Evolutionary conservation across 2,113 vertebrate genomes (phyloP).

Genomic region (Ailurus styani): DNA sequence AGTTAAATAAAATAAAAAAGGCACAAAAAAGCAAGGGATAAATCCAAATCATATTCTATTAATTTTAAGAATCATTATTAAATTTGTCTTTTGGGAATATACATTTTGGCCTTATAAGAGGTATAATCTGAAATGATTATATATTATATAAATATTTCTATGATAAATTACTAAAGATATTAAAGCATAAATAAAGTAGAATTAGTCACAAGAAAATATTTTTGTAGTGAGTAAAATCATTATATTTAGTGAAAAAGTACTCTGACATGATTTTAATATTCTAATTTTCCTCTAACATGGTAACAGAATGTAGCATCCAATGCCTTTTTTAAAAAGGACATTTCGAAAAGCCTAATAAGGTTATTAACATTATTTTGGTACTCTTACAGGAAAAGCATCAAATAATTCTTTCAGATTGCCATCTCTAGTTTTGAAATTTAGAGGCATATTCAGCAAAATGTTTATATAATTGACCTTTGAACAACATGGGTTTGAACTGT

Average conservation of each 20-base stretch:
- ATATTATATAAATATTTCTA: background rate
- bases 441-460: background rate
- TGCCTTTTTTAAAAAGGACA: background rate
- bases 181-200: background rate
- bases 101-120: background rate
- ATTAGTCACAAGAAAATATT: background rate
- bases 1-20: background rate
- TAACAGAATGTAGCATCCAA: background rate
- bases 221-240: background rate
- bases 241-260: background rate
- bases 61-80: background rate
- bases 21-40: background rate
- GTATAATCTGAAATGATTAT: background rate
- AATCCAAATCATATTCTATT: background rate
- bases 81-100: background rate
- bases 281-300: background rate
- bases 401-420: background rate
- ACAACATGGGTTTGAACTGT: background rate
- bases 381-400: background rate
- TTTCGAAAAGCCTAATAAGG: background rate
- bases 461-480: background rate
- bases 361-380: background rate
- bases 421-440: conserved; percentile 23
- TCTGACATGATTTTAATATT: background rate
- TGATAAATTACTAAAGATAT: background rate